Evolutionary conservation across 2,113 vertebrate genomes (phyloP).

Genomic region (Trichomycterus rosablanca): DNA sequence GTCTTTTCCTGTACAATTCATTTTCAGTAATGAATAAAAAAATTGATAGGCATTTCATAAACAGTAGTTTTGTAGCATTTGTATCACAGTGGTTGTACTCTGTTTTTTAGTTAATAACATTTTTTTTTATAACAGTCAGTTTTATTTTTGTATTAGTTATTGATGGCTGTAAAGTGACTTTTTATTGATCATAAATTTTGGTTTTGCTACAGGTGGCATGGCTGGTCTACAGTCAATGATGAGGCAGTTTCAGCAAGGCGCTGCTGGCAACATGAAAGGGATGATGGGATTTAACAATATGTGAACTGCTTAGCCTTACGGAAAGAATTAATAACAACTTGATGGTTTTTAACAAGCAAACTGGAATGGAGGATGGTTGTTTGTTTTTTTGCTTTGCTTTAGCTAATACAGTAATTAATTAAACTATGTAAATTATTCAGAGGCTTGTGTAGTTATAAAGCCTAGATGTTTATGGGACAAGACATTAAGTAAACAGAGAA

Average conservation of each 20-base stretch:
- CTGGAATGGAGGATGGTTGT: not conserved
- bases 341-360: constrained; percentile 26
- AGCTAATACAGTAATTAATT: constrained; percentile 41
- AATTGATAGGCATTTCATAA: not conserved
- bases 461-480: constrained; percentile 16
- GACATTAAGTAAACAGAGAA: constrained; percentile 13
- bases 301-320: constrained; percentile 79
- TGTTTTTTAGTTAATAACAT: too few relatives aligned
- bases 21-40: not conserved
- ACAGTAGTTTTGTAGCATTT: too few relatives aligned
- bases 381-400: constrained; percentile 31
- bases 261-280: constrained; percentile 98
- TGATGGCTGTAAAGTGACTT: not conserved
- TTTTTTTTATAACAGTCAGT: not conserved
- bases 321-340: constrained; percentile 31
- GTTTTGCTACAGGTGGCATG: constrained; percentile 81
- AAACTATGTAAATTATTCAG: constrained; percentile 42
- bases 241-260: constrained; percentile 98
- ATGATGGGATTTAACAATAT: constrained; percentile 99
- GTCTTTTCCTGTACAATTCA: not conserved
- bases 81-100: too few relatives aligned
- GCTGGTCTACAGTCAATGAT: constrained; percentile 98
- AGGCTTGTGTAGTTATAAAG: constrained; percentile 40
- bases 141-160: not conserved
- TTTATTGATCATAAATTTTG: not conserved